A percentile compares a stretch with the other conserved stretches of the same genome.
Evolutionary conservation across 2,888 invertebrate genomes (phyloP).

Genomic region (Pheosia gnoma): DNA sequence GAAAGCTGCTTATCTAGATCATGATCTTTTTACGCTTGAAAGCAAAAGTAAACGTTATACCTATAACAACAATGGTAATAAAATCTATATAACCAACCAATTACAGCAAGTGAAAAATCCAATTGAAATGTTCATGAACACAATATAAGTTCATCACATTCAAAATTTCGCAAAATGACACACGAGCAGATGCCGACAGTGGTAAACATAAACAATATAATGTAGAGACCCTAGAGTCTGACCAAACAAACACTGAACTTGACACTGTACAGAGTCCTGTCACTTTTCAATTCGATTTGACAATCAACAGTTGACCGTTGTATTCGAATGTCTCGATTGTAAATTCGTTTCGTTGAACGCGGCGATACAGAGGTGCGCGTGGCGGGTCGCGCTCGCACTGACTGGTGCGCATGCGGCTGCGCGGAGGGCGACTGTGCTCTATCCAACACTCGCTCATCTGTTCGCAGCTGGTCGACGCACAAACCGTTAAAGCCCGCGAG

Average conservation of each 20-base stretch:
- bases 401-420: slow-evolving; percentile 26
- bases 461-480: slow-evolving; percentile 60
- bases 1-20: too few relatives aligned
- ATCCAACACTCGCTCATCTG: slow-evolving; percentile 58
- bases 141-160: slow-evolving; percentile 29
- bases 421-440: slow-evolving; percentile 49
- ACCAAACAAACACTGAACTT: slow-evolving; percentile 57
- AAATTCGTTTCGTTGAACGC: slow-evolving; percentile 51
- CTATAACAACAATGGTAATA: not conserved
- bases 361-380: slow-evolving; percentile 66
- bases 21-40: too few relatives aligned
- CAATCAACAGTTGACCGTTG: slow-evolving; percentile 55
- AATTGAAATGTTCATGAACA: slow-evolving; percentile 2
- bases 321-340: slow-evolving; percentile 60
- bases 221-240: slow-evolving; percentile 26
- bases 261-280: slow-evolving; percentile 54
- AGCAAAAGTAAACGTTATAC: too few relatives aligned
- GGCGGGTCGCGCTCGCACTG: slow-evolving; percentile 61
- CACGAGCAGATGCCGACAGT: slow-evolving; percentile 54
- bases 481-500: slow-evolving; percentile 60
- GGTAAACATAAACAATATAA: slow-evolving; percentile 49
- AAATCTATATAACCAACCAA: slow-evolving; percentile 5
- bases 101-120: slow-evolving; percentile 1
- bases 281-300: slow-evolving; percentile 51
- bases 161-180: slow-evolving; percentile 43